Base-by-base conservation (phyloP, 1,140 invertebrate genomes). In the Tetragonula clypearis region DNA sequence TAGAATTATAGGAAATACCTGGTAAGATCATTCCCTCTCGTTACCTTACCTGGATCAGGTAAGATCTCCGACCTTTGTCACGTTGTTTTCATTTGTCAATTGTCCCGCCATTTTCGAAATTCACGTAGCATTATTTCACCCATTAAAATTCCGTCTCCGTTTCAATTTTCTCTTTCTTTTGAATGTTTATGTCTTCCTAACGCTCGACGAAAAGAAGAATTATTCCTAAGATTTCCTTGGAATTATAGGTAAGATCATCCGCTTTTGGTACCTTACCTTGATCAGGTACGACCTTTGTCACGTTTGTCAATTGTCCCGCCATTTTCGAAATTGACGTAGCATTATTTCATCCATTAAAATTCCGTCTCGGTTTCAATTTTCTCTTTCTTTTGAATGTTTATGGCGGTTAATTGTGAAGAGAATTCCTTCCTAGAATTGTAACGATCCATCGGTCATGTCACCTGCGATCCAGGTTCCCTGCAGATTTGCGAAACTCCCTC, bases 401-500 rank as follows among this genome's bases (percentile, higher is more conserved):
- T 23, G 23, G 23, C n/a, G 17, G 26, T 1, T 12, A 19, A 11
- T 55, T 41, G 69, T 35, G 30, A 23, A 68, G 14, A 1, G 26
- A 23, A 0, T 75, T 60, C 1, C 30, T 30, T 30, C 30, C 30
- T 30, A 30, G 79, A 83, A 73, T 56, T 12, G 68, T 49, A 30
- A 30, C 30, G 30, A 30, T 88, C 56, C 62, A 81, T 80, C 58
- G 75, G 53, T 73, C 41, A 41, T 6, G 35, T 77, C 35, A 55
- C n/a, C 35, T 35, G 23, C 74, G 56, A 35, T 26, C 62, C 30
- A 87, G 53, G 58, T 86, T 2, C 74, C n/a, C 66, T 56, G 84
- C 74, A 77, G 58, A 58, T 82, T 80, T 84, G 26, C 68, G 78
- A 86, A 83, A 82, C 84, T 75, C 3, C 30, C 30, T 30, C 30